Evolutionary conservation across 2,797 vertebrate species (phyloP).

Genomic region (Gorsachius magnificus): DNA sequence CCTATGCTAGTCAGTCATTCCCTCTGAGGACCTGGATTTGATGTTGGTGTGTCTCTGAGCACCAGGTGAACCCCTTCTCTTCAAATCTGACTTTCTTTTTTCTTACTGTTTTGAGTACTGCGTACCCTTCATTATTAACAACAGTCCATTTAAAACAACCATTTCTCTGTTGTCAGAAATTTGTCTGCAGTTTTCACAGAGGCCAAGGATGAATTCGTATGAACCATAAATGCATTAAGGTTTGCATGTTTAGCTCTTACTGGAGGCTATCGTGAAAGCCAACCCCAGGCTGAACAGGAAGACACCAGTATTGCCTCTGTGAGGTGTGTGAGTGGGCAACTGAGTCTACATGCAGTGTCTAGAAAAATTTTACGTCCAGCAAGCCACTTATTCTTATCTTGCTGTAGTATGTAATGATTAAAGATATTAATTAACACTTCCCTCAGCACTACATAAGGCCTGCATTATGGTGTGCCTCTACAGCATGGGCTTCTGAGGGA

Average conservation of each 20-base stretch:
- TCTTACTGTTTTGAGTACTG: not conserved
- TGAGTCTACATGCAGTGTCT: not conserved
- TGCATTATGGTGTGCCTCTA: constrained; percentile 2
- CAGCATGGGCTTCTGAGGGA: not conserved
- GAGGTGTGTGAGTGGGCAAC: not conserved
- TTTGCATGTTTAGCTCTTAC: not conserved
- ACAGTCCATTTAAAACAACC: not conserved
- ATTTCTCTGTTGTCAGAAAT: not conserved
- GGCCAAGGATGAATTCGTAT: not conserved
- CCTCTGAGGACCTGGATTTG: not conserved
- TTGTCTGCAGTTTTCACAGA: not conserved
- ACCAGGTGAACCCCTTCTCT: not conserved
- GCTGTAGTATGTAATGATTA: not conserved
- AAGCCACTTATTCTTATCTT: not conserved
- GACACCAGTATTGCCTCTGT: not conserved
- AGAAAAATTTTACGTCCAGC: not conserved
- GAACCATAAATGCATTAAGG: not conserved
- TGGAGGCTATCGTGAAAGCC: not conserved
- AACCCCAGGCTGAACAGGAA: not conserved
- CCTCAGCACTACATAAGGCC: not conserved
- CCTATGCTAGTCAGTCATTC: not conserved
- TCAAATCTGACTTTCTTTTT: not conserved
- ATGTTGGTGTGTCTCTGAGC: not conserved
- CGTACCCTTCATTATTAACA: not conserved
- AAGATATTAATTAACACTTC: constrained; percentile 30